Conservation (phyloP, 2,113 vertebrate genomes). For the Columba janthina region DNA sequence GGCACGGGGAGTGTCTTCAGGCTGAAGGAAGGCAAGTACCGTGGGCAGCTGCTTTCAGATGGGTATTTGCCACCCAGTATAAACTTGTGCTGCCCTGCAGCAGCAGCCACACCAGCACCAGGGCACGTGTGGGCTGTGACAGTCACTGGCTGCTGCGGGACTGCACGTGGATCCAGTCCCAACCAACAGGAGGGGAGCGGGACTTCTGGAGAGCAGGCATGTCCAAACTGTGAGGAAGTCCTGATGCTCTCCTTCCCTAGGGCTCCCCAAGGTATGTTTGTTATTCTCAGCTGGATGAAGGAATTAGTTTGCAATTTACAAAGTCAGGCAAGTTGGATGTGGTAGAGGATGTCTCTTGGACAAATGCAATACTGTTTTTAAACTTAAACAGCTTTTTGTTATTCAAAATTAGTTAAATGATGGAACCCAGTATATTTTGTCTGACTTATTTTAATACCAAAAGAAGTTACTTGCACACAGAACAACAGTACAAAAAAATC, state of each 20-base stretch:
- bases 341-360: not conserved
- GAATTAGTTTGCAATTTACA: not conserved
- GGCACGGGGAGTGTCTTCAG: not conserved
- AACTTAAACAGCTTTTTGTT: not conserved
- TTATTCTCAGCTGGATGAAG: not conserved
- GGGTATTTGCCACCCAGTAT: not conserved
- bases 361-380: not conserved
- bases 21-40: not conserved
- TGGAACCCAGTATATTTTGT: not conserved
- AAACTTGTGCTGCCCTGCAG: not conserved
- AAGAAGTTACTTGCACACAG: not conserved
- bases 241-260: not conserved
- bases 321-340: not conserved
- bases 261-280: not conserved
- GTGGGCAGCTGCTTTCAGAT: not conserved
- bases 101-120: not conserved
- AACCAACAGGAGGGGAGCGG: not conserved
- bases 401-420: not conserved
- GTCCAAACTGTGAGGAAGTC: not conserved
- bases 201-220: not conserved
- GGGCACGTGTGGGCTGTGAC: not conserved
- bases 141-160: too few species aligned
- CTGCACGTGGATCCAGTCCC: too few species aligned
- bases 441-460: not conserved
- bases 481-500: not conserved